Evolutionary conservation across 2,797 vertebrate genomes (phyloP).

Genomic region (Sebastolobus alascanus): DNA sequence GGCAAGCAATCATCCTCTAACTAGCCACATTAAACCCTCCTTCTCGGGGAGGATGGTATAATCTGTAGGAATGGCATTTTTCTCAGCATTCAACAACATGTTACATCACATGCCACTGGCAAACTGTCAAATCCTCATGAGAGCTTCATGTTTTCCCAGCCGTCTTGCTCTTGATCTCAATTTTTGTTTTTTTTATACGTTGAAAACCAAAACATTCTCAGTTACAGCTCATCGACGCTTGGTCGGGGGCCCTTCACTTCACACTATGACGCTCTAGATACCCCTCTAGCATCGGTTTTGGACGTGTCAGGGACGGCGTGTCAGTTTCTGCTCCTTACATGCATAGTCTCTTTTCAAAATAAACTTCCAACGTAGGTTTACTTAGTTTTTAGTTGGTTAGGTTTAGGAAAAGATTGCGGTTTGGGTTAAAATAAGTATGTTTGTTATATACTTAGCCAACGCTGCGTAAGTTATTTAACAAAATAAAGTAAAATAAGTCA

Average conservation of each 20-base stretch:
- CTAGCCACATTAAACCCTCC: neutral
- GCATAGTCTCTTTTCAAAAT: no score
- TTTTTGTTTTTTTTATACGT: neutral
- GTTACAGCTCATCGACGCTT: no score
- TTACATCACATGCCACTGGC: neutral
- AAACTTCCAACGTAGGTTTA: no score
- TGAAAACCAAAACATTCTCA: neutral
- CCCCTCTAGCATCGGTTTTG: neutral
- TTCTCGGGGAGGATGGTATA: neutral
- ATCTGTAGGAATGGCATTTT: neutral
- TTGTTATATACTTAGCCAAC: no score
- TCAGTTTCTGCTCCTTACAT: no score
- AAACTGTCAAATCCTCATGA: neutral
- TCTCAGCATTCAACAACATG: neutral
- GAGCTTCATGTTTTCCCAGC: neutral
- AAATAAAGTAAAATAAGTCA: no score
- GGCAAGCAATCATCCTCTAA: neutral
- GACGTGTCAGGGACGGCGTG: no score
- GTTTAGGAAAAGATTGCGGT: no score
- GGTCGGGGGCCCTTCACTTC: no score
- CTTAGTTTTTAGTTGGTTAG: rapidly evolving
- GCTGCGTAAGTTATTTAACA: no score
- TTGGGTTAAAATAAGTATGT: no score
- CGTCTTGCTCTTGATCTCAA: conserved; percentile 13
- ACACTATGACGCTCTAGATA: neutral